Percentiles rank a stretch among this genome's conserved stretches.
phyloP scores from a whole-genome alignment of 2,888 invertebrate species.

The Xestia c-nigrum region DNA sequence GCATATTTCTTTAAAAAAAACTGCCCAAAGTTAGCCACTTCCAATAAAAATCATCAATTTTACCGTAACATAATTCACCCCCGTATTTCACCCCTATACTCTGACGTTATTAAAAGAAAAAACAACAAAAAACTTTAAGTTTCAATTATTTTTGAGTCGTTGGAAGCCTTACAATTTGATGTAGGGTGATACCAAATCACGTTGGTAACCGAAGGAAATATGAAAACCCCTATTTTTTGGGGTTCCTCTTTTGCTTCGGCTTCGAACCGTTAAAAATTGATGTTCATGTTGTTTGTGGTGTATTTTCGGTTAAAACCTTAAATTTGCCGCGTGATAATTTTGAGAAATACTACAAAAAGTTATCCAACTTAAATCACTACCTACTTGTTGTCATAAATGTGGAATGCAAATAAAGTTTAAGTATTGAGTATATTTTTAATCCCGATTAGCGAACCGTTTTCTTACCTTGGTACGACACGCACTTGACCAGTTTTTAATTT shows the following conservation, averaged over 20 bases:
- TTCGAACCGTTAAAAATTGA: background rate
- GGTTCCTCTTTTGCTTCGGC: background rate
- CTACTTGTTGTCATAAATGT: too few species aligned
- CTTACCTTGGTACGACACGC: background rate
- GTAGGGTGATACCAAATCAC: background rate
- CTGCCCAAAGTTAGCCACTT: background rate
- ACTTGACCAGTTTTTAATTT: constrained; percentile 1
- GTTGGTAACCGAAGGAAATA: constrained; percentile 2
- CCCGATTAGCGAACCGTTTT: background rate
- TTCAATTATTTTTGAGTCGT: background rate
- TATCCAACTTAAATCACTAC: too few species aligned
- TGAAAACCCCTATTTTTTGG: background rate
- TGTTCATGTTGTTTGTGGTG: background rate
- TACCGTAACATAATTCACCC: background rate
- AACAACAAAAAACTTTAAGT: constrained; percentile 6
- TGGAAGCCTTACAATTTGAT: constrained; percentile 1
- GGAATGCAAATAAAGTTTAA: too few species aligned
- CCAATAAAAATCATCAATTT: background rate
- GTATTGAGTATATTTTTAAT: too few species aligned
- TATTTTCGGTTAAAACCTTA: background rate
- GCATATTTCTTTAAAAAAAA: background rate
- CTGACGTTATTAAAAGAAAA: constrained; percentile 1
- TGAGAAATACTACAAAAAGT: too few species aligned
- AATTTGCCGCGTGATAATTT: too few species aligned
- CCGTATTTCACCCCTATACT: background rate